Evolutionary conservation across 2,888 invertebrate genomes (phyloP), one percentile per base, ranked within the genome.

Genomic region (Embidobia sp.): DNA sequence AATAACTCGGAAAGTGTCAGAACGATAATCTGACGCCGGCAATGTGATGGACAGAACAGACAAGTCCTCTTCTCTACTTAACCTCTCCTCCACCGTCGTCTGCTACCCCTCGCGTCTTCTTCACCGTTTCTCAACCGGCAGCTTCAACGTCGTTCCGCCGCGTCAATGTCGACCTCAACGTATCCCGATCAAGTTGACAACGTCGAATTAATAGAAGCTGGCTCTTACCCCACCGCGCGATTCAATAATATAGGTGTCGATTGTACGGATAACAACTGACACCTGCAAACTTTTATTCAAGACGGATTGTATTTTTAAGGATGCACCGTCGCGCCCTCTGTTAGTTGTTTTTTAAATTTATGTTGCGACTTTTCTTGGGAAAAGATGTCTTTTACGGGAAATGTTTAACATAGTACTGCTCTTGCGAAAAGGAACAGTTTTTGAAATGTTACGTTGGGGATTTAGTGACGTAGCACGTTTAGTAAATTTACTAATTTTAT

Each of bases 1-100:
- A 88, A 88, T 89, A 89, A 88, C 89, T 89, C 86, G 86, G 83
- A 89, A 88, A 89, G 88, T 89, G 89, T 89, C 89, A 87, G 89
- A 88, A 89, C 88, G 89, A 89, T 89, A 89, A 89, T 89, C 89
- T 87, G 88, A 89, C 88, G 87, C 85, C 82, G 83, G 88, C 89
- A 84, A 89, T 85, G 86, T 88, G 89, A 89, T 86, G 83, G 83
- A 85, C 84, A 82, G 82, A 77, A 81, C 81, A 75, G 82, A 80
- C 80, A 81, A 80, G 80, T 81, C 80, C 80, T 72, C 78, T 75
- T 78, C 77, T 75, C 77, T 77, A 66, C 69, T 79, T 79, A 77
- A 75, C 77, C 79, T 75, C 78, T 76, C 79, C 79, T 79, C 67
- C 79, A 77, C 77, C 78, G 80, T 72, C 81, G 72, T 75, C 77